phyloP scores from a whole-genome alignment of 2,113 vertebrate genomes.

The Thunnus thynnus region DNA sequence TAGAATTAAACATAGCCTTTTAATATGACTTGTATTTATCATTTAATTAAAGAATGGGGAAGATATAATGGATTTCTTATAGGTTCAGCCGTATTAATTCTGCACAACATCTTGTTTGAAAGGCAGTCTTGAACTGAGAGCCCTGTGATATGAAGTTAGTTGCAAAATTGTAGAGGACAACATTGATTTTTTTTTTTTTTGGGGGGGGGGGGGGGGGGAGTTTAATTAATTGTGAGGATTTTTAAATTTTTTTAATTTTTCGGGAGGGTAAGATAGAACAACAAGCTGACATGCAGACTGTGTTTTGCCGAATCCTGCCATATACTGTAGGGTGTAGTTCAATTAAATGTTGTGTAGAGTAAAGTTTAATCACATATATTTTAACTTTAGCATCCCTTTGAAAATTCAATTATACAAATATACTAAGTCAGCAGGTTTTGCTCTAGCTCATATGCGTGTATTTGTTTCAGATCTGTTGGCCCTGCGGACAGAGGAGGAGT shows the following conservation, averaged over 20 bases:
- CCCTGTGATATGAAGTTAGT: neutral
- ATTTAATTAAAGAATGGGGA: neutral
- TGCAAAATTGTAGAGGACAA: neutral
- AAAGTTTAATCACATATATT: neutral
- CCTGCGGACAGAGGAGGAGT: slow-evolving; percentile 90
- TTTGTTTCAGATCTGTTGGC: slow-evolving; percentile 87
- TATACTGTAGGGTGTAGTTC: neutral
- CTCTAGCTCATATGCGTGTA: slow-evolving; percentile 42
- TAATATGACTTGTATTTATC: neutral
- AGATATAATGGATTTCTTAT: neutral
- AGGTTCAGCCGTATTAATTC: slow-evolving; percentile 20
- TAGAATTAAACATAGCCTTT: neutral
- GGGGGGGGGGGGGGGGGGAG: neutral
- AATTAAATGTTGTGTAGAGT: neutral
- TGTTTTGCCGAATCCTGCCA: neutral
- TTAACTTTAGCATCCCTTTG: neutral
- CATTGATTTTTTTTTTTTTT: neutral
- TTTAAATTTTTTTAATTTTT: neutral
- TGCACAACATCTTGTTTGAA: neutral
- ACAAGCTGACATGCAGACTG: neutral
- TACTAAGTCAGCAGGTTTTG: neutral
- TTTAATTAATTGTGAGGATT: neutral
- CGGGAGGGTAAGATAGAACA: neutral
- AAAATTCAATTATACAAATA: slow-evolving; percentile 11
- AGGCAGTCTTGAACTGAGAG: neutral